Evolutionary conservation across 92 coral and sea anemone genomes (phyloP).

Genomic region (Zoanthus gigantus): DNA sequence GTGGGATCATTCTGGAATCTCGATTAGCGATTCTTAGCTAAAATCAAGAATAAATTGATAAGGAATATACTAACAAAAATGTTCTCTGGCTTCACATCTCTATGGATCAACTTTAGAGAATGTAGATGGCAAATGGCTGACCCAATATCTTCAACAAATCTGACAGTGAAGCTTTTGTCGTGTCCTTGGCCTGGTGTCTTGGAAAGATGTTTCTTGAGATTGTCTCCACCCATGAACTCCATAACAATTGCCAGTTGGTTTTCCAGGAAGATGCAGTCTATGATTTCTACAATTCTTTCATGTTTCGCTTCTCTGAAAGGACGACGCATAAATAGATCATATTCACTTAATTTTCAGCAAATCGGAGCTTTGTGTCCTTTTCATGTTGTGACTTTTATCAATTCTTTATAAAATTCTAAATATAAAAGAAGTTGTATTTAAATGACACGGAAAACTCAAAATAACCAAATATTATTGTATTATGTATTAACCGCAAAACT

Average conservation of each 20-base stretch:
- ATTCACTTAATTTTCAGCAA: not conserved
- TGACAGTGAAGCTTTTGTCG: conserved; percentile 50
- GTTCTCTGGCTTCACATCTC: conserved; percentile 77
- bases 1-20: too few species aligned
- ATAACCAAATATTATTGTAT: too few species aligned
- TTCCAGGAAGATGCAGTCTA: conserved; percentile 65
- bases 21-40: too few species aligned
- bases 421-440: too few species aligned
- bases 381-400: not conserved
- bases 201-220: conserved; percentile 50
- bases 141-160: conserved; percentile 70
- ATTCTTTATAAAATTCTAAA: too few species aligned
- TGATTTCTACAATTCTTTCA: conserved; percentile 65
- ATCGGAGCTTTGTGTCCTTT: not conserved
- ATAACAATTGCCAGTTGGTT: conserved; percentile 70
- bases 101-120: conserved; percentile 57
- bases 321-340: not conserved
- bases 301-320: conserved; percentile 65
- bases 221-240: conserved; percentile 75
- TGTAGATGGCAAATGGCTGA: conserved; percentile 72
- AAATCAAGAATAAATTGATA: not conserved
- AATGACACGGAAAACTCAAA: too few species aligned
- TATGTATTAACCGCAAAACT: too few species aligned
- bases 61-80: conserved; percentile 65
- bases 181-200: conserved; percentile 41